These are phyloP conservation scores for Squalus acanthias DNA, from an alignment of 2,797 vertebrate genomes.

Conservation along the genomic window DNA sequence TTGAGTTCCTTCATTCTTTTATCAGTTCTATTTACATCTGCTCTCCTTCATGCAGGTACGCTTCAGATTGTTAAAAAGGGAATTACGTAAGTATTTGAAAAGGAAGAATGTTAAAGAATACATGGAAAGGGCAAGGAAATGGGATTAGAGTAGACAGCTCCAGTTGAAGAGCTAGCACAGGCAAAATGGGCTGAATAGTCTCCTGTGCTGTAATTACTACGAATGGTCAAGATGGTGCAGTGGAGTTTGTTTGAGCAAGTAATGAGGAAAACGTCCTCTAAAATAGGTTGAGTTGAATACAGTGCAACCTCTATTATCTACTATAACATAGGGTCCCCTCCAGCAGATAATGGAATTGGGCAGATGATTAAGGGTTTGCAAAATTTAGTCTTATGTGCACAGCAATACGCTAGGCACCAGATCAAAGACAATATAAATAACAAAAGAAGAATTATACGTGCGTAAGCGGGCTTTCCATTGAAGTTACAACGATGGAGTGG, in stretches of 20 bases:
- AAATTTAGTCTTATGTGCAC: background rate
- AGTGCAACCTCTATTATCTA: background rate
- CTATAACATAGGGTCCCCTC: background rate
- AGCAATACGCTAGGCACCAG: background rate
- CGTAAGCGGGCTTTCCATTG: too few relatives aligned
- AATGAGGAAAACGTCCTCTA: background rate
- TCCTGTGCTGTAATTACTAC: background rate
- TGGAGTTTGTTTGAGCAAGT: background rate
- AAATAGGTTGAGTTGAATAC: background rate
- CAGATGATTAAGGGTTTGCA: background rate
- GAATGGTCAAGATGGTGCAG: background rate
- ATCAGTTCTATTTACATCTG: background rate
- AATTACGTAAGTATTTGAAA: background rate
- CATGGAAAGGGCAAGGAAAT: background rate
- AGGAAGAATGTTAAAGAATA: background rate
- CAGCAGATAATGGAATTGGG: background rate
- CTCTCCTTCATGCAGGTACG: background rate
- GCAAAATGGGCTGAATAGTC: background rate
- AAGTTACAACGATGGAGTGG: too few relatives aligned
- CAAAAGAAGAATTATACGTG: background rate
- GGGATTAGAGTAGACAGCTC: background rate
- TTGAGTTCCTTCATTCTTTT: background rate
- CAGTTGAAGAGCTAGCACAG: background rate
- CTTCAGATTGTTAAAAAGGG: background rate
- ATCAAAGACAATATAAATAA: background rate